Conservation (phyloP, 2,888 invertebrate species). For the Dione juno region DNA sequence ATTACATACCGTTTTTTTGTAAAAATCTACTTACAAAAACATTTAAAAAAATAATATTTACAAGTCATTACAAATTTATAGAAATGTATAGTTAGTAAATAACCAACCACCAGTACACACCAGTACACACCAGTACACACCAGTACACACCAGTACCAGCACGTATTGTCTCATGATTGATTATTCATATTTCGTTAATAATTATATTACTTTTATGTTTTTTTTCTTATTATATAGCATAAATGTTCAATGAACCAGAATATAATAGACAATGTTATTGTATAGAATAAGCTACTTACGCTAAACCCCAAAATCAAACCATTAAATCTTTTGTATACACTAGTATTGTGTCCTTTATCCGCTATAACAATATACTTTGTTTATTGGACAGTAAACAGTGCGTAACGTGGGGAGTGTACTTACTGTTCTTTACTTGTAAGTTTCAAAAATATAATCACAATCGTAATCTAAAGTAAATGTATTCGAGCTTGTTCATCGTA, state of each 20-base stretch:
- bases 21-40: too few species aligned
- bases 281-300: slow-evolving; percentile 7
- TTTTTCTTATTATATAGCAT: background rate
- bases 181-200: background rate
- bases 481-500: background rate
- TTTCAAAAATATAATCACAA: background rate
- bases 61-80: too few species aligned
- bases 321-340: background rate
- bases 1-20: too few species aligned
- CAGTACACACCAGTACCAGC: too few species aligned
- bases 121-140: too few species aligned
- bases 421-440: background rate
- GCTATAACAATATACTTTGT: background rate
- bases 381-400: background rate
- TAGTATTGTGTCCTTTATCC: slow-evolving; percentile 2
- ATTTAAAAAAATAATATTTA: too few species aligned
- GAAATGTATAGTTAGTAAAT: too few species aligned
- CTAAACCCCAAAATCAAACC: background rate
- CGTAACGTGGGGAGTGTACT: background rate
- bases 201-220: background rate
- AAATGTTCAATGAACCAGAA: background rate
- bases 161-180: background rate
- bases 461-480: background rate
- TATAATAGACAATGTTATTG: background rate
- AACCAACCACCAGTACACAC: too few species aligned